Evolutionary conservation across 2,113 vertebrate species (phyloP).

Genomic region (Brienomyrus brachyistius): DNA sequence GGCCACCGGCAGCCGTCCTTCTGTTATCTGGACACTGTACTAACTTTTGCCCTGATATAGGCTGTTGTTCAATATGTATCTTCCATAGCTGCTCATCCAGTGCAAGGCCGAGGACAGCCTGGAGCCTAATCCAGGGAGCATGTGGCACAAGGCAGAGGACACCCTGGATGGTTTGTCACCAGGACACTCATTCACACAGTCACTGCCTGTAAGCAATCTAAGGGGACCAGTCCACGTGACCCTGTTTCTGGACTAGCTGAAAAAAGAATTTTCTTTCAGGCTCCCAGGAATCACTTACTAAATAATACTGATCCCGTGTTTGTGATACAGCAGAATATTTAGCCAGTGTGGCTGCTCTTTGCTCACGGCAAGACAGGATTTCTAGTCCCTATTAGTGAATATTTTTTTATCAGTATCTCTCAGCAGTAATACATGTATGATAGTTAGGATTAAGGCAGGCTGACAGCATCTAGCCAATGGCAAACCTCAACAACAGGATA

Average conservation of each 20-base stretch:
- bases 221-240: neutral
- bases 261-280: neutral
- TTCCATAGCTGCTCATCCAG: neutral
- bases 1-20: neutral
- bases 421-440: neutral
- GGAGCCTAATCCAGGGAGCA: neutral
- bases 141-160: neutral
- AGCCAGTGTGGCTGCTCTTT: neutral
- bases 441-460: neutral
- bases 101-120: neutral
- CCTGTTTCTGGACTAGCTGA: neutral
- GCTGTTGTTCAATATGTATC: neutral
- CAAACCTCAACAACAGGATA: neutral
- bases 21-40: neutral
- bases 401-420: neutral
- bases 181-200: neutral
- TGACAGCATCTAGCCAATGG: neutral
- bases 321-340: too few species aligned
- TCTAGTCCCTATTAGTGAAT: neutral
- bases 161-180: neutral
- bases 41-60: neutral
- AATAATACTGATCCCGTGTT: neutral
- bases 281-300: neutral
- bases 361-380: neutral
- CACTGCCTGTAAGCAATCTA: neutral